Conservation (phyloP, 2,888 invertebrate species). For the Ormia ochracea region DNA sequence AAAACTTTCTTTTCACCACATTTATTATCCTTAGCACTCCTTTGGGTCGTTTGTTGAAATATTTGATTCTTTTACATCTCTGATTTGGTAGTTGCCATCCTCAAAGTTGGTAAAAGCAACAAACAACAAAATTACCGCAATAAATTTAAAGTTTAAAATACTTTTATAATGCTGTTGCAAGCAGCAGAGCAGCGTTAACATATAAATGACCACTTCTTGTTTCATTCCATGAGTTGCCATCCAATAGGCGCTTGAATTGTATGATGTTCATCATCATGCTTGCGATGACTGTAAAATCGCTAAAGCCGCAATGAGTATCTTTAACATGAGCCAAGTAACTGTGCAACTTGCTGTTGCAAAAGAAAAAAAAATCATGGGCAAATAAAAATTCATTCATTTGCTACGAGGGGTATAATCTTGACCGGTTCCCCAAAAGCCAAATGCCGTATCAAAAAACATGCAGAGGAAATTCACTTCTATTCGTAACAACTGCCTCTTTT, state of each 20-base stretch:
- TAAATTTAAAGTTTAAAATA: constrained; percentile 50
- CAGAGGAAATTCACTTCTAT: constrained; percentile 33
- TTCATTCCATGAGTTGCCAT: neutral
- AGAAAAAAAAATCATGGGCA: neutral
- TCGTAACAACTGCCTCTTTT: neutral
- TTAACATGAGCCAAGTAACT: neutral
- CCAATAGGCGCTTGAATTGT: constrained; percentile 19
- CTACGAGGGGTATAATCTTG: constrained; percentile 44
- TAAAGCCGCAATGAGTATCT: constrained; percentile 7
- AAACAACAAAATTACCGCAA: constrained; percentile 50
- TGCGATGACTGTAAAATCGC: constrained; percentile 19
- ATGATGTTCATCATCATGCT: constrained; percentile 11
- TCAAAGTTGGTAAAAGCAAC: constrained; percentile 28
- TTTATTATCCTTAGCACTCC: too few species aligned
- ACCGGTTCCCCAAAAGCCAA: constrained; percentile 55
- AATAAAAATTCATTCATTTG: constrained; percentile 11
- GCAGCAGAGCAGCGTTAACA: constrained; percentile 3
- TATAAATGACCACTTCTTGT: constrained; percentile 24
- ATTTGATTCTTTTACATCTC: constrained; percentile 2
- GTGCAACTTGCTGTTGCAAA: constrained; percentile 19
- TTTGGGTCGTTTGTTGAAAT: neutral
- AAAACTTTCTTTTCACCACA: too few species aligned
- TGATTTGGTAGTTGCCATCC: neutral
- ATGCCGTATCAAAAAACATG: constrained; percentile 49
- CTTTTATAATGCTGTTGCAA: constrained; percentile 27